Evolutionary conservation across 2,888 invertebrate species (phyloP).

Genomic region (Lithodes maja): DNA sequence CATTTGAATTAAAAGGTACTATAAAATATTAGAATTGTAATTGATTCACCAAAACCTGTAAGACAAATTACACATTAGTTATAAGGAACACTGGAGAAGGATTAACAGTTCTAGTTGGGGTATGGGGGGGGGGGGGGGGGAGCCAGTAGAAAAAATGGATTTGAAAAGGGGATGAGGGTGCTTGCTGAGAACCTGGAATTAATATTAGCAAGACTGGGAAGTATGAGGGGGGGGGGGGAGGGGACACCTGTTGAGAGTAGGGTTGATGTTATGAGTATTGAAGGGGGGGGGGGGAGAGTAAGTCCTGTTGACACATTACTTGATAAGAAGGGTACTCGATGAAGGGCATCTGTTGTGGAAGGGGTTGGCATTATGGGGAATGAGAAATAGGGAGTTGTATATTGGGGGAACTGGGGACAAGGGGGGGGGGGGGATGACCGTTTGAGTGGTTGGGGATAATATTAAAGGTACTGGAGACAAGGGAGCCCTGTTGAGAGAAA

Average conservation of each 20-base stretch:
- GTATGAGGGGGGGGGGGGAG: not conserved
- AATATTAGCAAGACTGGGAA: not conserved
- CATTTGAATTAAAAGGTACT: no score
- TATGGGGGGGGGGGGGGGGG: not conserved
- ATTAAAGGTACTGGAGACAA: not conserved
- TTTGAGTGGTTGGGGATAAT: not conserved
- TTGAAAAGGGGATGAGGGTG: not conserved
- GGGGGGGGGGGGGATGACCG: not conserved
- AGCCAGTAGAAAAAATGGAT: not conserved
- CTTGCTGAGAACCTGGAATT: no score
- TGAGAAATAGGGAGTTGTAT: not conserved
- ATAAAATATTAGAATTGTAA: no score
- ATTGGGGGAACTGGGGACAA: not conserved
- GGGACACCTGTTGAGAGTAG: not conserved
- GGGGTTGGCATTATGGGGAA: not conserved
- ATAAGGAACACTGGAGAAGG: no score
- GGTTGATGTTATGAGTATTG: not conserved
- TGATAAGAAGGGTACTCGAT: not conserved
- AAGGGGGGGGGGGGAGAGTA: not conserved
- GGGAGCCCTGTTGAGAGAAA: not conserved
- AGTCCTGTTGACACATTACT: no score
- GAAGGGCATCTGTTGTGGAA: not conserved
- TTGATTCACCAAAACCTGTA: no score
- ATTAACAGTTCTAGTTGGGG: not conserved
- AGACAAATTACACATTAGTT: no score